phyloP scores from a whole-genome alignment of 1,140 invertebrate genomes.

The Coelopa frigida region DNA sequence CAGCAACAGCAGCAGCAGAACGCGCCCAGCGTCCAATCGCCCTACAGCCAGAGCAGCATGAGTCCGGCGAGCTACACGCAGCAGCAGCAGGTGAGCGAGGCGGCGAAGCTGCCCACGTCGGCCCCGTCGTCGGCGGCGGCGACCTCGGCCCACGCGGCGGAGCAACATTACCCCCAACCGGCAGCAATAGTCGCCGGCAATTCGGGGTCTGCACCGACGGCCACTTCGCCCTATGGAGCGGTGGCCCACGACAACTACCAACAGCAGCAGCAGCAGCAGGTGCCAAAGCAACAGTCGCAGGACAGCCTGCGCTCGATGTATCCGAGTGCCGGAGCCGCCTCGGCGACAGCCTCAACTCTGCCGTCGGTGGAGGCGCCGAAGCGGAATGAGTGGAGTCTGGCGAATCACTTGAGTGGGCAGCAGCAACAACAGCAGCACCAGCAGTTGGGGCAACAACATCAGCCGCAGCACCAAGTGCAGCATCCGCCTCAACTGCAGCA shows the following conservation, averaged over 20 bases:
- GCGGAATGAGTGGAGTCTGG: conserved; percentile 1
- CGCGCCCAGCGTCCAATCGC: not conserved
- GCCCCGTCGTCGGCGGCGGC: not conserved
- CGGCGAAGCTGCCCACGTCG: too few relatives aligned
- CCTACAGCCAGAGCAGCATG: conserved; percentile 7
- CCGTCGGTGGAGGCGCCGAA: not conserved
- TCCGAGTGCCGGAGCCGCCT: not conserved
- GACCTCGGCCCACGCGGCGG: conserved; percentile 1
- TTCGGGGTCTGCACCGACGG: not conserved
- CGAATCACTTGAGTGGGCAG: not conserved
- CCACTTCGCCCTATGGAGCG: not conserved
- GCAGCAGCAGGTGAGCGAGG: too few relatives aligned
- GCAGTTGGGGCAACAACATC: conserved; percentile 29
- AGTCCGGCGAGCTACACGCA: too few relatives aligned
- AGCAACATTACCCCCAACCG: not conserved
- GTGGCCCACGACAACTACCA: not conserved
- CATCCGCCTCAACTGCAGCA: conserved; percentile 25
- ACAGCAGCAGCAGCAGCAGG: conserved; percentile 1
- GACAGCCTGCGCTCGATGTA: not conserved
- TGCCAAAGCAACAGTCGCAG: not conserved
- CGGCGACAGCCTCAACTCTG: too few relatives aligned
- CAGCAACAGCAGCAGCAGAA: conserved; percentile 18
- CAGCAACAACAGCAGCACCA: conserved; percentile 27
- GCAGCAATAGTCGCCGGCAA: not conserved
- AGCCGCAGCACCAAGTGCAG: conserved; percentile 18